A percentile compares a stretch with the other conserved stretches of the same genome.
phyloP scores from a whole-genome alignment of 2,797 vertebrate genomes.

The Coracias cyanogaster region DNA sequence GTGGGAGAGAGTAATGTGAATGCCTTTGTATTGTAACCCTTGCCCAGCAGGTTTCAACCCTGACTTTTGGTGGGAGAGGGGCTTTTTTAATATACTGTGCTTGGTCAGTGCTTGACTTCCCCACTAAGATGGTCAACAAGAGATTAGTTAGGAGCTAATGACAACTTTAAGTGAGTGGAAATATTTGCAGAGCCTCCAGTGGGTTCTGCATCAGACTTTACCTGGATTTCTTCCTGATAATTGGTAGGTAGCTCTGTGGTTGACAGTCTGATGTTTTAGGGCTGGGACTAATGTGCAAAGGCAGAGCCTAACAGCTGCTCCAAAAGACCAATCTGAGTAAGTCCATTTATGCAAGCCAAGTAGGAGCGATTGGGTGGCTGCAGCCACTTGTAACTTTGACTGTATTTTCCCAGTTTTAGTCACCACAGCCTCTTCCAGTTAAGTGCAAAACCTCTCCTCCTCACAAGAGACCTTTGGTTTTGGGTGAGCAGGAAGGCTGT shows the following conservation, averaged over 20 bases:
- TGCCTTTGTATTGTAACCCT: not conserved
- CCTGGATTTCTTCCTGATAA: not conserved
- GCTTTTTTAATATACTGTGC: not conserved
- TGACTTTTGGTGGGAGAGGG: not conserved
- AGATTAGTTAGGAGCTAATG: not conserved
- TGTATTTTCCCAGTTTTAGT: conserved; percentile 4
- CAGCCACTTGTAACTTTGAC: not conserved
- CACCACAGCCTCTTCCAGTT: not conserved
- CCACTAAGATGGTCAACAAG: not conserved
- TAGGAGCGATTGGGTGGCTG: not conserved
- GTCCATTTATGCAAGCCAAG: not conserved
- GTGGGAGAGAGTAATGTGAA: not conserved
- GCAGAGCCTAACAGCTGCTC: not conserved
- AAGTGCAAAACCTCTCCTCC: not conserved
- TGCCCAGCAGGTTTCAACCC: not conserved
- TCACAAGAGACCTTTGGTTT: not conserved
- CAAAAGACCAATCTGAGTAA: not conserved
- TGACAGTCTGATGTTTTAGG: not conserved
- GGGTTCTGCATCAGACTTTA: not conserved
- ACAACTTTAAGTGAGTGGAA: not conserved
- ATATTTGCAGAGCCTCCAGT: not conserved
- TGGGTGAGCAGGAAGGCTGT: not conserved
- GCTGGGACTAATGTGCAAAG: not conserved
- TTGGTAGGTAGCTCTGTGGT: not conserved
- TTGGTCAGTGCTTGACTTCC: not conserved